Conservation (phyloP, 2,888 invertebrate species). For the Cryptophagus acutangulus region DNA sequence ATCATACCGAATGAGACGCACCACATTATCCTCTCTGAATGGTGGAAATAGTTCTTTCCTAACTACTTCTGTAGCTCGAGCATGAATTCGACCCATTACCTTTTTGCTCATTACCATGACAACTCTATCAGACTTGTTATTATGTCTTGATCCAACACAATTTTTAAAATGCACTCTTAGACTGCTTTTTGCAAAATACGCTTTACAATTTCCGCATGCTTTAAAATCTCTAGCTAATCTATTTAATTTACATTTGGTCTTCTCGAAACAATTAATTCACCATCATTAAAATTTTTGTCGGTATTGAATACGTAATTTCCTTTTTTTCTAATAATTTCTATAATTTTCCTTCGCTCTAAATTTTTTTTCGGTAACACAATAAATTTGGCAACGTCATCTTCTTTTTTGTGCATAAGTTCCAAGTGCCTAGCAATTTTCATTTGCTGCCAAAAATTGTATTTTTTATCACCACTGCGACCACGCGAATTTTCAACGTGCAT, state of each 20-base stretch:
- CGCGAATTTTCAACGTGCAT: not conserved
- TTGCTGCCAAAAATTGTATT: not conserved
- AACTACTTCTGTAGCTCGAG: too few relatives aligned
- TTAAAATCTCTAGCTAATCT: constrained; percentile 16
- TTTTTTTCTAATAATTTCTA: constrained; percentile 4
- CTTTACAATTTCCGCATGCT: constrained; percentile 21
- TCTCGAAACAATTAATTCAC: constrained; percentile 2
- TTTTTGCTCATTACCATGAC: too few relatives aligned
- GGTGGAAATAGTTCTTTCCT: too few relatives aligned
- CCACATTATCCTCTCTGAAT: too few relatives aligned
- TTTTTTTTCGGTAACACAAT: not conserved
- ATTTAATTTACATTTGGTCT: not conserved
- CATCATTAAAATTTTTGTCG: not conserved
- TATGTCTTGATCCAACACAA: too few relatives aligned
- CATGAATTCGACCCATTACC: too few relatives aligned
- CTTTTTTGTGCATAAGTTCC: not conserved
- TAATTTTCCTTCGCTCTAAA: not conserved
- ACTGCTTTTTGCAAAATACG: constrained; percentile 16
- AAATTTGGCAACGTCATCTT: not conserved
- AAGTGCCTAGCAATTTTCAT: not conserved
- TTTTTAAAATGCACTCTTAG: constrained; percentile 20
- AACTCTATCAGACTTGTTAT: too few relatives aligned
- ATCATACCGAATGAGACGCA: too few relatives aligned
- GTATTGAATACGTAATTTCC: constrained; percentile 3
- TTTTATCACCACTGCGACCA: not conserved